phyloP scores from a whole-genome alignment of 2,888 invertebrate species.

The Sussaba pulchella region DNA sequence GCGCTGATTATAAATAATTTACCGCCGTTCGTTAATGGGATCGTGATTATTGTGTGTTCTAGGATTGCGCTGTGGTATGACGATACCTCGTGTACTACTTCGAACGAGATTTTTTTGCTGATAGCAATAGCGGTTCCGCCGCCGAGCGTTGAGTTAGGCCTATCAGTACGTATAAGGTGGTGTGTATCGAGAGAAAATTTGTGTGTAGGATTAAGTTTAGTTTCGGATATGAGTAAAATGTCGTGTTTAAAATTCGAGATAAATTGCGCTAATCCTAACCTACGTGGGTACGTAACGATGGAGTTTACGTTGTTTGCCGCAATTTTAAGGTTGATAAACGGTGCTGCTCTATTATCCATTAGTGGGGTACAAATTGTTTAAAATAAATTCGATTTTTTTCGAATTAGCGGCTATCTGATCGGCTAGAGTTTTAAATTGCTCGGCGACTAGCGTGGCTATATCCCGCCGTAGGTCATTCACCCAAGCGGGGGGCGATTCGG shows the following conservation, averaged over 20 bases:
- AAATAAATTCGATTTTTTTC: background rate
- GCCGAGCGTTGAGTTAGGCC: conserved; percentile 12
- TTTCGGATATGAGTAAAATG: conserved; percentile 30
- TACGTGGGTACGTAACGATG: background rate
- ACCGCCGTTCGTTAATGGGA: too few species aligned
- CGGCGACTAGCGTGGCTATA: background rate
- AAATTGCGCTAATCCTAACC: background rate
- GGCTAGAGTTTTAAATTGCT: background rate
- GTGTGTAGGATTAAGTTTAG: conserved; percentile 31
- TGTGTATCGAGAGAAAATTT: background rate
- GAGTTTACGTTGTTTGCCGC: conserved; percentile 1
- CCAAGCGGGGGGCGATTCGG: background rate
- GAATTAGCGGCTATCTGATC: background rate
- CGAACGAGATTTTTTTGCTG: conserved; percentile 5
- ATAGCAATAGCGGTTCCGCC: conserved; percentile 38
- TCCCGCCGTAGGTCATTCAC: background rate
- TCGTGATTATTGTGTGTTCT: too few species aligned
- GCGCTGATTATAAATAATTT: too few species aligned
- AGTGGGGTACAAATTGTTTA: background rate
- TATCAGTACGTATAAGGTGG: conserved; percentile 8
- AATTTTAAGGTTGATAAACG: background rate
- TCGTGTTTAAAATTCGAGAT: background rate
- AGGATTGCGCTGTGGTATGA: too few species aligned
- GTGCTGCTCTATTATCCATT: background rate
- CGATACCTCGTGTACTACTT: background rate